Conservation (phyloP, 2,797 vertebrate species). For the Melanogrammus aeglefinus region DNA sequence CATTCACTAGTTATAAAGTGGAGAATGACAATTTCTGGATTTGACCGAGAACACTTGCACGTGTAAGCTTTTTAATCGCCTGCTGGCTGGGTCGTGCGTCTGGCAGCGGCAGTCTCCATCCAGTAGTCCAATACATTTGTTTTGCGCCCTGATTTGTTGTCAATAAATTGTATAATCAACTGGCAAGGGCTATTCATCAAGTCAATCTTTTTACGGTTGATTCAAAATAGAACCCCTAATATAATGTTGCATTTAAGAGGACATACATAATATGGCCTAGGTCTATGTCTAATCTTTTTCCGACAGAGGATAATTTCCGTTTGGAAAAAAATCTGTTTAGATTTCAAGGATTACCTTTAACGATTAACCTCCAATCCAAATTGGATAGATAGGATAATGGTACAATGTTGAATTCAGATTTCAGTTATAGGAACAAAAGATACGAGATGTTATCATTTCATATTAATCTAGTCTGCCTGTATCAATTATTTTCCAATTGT, state of each 20-base stretch:
- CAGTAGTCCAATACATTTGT: neutral
- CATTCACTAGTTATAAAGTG: neutral
- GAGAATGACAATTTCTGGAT: neutral
- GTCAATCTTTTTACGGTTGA: neutral
- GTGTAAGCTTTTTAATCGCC: neutral
- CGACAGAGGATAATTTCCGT: neutral
- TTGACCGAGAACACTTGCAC: neutral
- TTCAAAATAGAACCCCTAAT: neutral
- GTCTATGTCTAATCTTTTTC: neutral
- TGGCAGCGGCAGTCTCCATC: neutral
- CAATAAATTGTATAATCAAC: neutral
- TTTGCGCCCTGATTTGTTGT: neutral
- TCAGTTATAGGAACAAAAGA: neutral
- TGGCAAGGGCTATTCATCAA: neutral
- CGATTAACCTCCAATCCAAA: neutral
- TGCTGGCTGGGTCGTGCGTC: neutral
- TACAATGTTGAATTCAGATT: neutral
- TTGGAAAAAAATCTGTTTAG: too few relatives aligned
- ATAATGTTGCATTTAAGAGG: neutral
- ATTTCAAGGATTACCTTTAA: neutral
- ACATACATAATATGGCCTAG: neutral
- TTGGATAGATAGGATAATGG: neutral
- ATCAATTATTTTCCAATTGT: neutral
- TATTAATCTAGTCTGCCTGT: neutral
- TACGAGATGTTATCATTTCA: neutral